Base-by-base conservation (phyloP, 2,797 vertebrate species). In the Ctenochaetus hawaiiensis region DNA sequence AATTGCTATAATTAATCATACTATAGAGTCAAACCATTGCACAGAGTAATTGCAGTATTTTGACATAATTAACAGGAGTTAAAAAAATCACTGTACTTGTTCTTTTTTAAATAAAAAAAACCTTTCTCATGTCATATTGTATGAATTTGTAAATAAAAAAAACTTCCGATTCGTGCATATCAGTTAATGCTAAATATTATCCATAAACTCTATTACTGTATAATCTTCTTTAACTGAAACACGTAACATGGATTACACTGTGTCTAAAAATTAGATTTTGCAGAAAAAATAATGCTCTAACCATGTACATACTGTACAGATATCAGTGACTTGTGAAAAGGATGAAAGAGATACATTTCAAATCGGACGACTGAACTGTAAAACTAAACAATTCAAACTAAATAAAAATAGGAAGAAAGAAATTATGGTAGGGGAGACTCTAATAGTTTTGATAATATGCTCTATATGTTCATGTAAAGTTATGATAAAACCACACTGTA, bases 161-260 rank as follows among this genome's bases (percentile, higher is more conserved):
- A 49, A 49, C 13, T 59, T 34, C n/a, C 45, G 48, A 48, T 2
- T 0, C 0, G 18, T 54, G 14, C 12, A 57, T 49, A 44, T 47
- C 8, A 7, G 47, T 23, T 3, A 30, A 54, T 54, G 10, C 13
- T 39, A 17, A 66, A 22, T 6, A n/a, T 47, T 2, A 30, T 44
- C 22, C 3, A 8, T 43, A 43, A 23, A 23, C 47, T 48, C 2
- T 37, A 2, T 20, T 5, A 30, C 26, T 8, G 26, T 39, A 43
- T 20, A 56, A 30, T 30, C 16, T 13, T 30, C 4, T 1, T 56
- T 1, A 45, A 22, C 41, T 41, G 6, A 47, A 39, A 11, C 6
- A 37, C 54, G 65, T 77, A 6, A n/a, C 11, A 44, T 34, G 5
- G 51, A 26, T 54, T 56, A 56, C 16, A 44, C 23, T 58, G 51